Percentiles rank a stretch among this genome's conserved stretches.
Conservation (phyloP, 2,113 vertebrate species). For the Xerus inauris region DNA sequence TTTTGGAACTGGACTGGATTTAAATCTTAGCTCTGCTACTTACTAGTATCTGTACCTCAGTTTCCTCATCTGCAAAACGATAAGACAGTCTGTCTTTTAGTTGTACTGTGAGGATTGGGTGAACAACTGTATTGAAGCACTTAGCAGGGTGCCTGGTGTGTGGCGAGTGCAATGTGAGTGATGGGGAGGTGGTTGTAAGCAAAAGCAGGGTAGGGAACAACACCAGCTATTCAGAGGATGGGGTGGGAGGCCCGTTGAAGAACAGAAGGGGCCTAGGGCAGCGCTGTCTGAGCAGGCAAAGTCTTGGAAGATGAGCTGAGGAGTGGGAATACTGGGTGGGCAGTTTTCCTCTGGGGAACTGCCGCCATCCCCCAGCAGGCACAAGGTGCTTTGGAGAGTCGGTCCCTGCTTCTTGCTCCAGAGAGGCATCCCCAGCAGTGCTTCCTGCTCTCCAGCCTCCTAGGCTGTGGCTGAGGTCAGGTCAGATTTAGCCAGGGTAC, state of each 20-base stretch:
- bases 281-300: background rate
- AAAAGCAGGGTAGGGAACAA: background rate
- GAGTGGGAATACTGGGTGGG: no score
- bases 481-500: background rate
- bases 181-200: background rate
- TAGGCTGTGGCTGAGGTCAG: no score
- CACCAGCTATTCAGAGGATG: accelerated
- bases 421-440: background rate
- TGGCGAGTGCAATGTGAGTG: background rate
- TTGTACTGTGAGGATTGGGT: no score
- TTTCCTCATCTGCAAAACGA: background rate
- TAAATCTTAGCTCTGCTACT: background rate
- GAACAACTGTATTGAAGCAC: background rate
- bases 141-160: background rate
- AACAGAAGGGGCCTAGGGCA: background rate
- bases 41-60: background rate
- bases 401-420: background rate
- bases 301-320: background rate
- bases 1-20: background rate
- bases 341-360: background rate
- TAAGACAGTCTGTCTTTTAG: background rate
- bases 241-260: background rate
- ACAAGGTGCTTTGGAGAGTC: background rate
- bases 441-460: background rate
- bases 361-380: background rate